These are phyloP conservation scores for Thaumatotibia leucotreta DNA, from an alignment of 1,140 invertebrate species.

Conservation along the genomic window DNA sequence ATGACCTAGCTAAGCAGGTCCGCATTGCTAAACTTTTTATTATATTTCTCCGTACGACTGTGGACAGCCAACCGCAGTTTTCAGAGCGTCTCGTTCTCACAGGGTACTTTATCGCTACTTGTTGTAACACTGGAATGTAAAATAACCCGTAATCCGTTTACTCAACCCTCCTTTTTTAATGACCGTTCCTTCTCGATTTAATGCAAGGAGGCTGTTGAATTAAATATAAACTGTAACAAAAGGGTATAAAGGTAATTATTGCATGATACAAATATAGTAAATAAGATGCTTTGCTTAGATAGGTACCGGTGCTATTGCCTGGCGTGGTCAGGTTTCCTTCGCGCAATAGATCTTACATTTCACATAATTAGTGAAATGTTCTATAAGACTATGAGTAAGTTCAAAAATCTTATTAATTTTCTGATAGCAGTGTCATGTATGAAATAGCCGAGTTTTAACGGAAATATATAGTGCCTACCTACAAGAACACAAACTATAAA, in stretches of 20 bases:
- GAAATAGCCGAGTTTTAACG: too few relatives aligned
- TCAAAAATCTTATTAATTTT: too few relatives aligned
- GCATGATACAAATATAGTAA: not conserved
- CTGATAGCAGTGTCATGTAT: too few relatives aligned
- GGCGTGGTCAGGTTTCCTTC: constrained; percentile 39
- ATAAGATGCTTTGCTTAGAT: constrained; percentile 17
- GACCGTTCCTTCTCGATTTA: not conserved
- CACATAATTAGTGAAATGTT: constrained; percentile 26
- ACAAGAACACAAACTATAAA: too few relatives aligned
- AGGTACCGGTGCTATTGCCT: constrained; percentile 14
- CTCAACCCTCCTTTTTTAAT: not conserved
- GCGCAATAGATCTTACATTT: constrained; percentile 24
- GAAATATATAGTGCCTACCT: too few relatives aligned
- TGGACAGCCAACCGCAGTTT: constrained; percentile 30
- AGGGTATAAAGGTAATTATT: constrained; percentile 4
- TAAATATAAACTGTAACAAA: not conserved
- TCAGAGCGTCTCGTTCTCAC: constrained; percentile 52
- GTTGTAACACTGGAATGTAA: not conserved
- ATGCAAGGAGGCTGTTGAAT: not conserved
- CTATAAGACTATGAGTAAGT: not conserved
- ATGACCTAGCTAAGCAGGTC: not conserved
- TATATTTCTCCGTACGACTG: not conserved
- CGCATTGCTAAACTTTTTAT: constrained; percentile 4
- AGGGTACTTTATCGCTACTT: constrained; percentile 21
- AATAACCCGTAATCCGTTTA: not conserved